Conservation (phyloP, 1,140 invertebrate genomes). For the Babylonia areolata region DNA sequence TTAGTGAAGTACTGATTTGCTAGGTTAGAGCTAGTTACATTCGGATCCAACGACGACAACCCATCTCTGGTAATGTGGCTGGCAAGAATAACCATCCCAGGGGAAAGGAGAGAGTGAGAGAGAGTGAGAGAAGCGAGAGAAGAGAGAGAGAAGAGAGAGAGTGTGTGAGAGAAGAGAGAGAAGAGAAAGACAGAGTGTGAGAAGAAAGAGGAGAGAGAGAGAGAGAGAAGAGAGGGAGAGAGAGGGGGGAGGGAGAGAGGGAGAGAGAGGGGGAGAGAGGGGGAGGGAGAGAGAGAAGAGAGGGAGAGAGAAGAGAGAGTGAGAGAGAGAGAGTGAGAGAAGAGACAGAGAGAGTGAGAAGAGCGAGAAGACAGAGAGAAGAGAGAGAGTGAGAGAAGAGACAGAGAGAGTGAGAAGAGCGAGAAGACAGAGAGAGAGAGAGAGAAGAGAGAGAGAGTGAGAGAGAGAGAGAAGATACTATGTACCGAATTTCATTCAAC, state of each 20-base stretch:
- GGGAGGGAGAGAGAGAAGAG: neutral
- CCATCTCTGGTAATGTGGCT: too few relatives aligned
- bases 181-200: slow-evolving; percentile 19
- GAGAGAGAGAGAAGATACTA: too few relatives aligned
- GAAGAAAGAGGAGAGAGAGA: neutral
- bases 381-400: too few relatives aligned
- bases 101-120: slow-evolving; percentile 32
- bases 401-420: too few relatives aligned
- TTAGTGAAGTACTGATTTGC: too few relatives aligned
- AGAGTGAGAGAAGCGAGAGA: slow-evolving; percentile 31
- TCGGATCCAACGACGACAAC: too few relatives aligned
- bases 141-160: neutral
- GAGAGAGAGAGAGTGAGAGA: slow-evolving; percentile 1
- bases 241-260: neutral
- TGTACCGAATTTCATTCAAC: too few relatives aligned
- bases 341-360: neutral
- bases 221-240: neutral
- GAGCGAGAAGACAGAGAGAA: too few relatives aligned
- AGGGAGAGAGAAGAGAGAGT: slow-evolving; percentile 16
- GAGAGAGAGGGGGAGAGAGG: neutral
- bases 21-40: too few relatives aligned
- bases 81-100: too few relatives aligned
- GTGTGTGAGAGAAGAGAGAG: slow-evolving; percentile 30
- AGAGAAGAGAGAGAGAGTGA: too few relatives aligned
- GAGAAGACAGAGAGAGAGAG: too few relatives aligned